These are phyloP conservation scores for Orthosia incerta DNA, from an alignment of 2,888 invertebrate genomes.

Conservation along the genomic window DNA sequence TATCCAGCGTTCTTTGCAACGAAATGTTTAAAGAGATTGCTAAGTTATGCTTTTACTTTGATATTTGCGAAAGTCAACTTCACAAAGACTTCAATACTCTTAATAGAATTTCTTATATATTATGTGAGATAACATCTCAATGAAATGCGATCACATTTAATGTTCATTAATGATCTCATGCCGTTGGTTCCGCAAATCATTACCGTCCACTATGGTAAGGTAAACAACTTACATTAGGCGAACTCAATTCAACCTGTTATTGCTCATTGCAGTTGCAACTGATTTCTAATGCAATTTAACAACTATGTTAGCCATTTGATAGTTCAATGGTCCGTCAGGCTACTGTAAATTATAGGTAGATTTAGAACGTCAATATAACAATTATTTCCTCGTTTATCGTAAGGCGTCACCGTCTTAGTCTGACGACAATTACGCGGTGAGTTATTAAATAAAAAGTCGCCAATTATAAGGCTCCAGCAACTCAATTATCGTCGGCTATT, in stretches of 20 bases:
- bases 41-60: conserved; percentile 34
- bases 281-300: conserved; percentile 58
- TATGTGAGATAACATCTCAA: conserved; percentile 11
- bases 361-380: conserved; percentile 39
- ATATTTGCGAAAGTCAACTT: conserved; percentile 10
- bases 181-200: conserved; percentile 41
- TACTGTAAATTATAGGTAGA: conserved; percentile 28
- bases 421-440: conserved; percentile 70
- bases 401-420: conserved; percentile 60
- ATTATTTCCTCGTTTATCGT: conserved; percentile 65
- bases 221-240: conserved; percentile 45
- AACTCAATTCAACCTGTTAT: conserved; percentile 60
- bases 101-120: conserved; percentile 4
- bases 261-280: conserved; percentile 54
- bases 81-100: conserved; percentile 5
- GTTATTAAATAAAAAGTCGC: conserved; percentile 83
- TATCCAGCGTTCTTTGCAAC: conserved; percentile 49
- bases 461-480: conserved; percentile 83
- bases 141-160: conserved; percentile 21
- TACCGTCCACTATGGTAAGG: conserved; percentile 43
- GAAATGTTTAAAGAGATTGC: conserved; percentile 12
- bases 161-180: conserved; percentile 41
- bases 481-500: conserved; percentile 78
- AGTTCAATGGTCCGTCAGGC: conserved; percentile 38
- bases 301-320: conserved; percentile 47